Evolutionary conservation across 2,888 invertebrate genomes (phyloP).

Genomic region (Alentia gelatinosa): DNA sequence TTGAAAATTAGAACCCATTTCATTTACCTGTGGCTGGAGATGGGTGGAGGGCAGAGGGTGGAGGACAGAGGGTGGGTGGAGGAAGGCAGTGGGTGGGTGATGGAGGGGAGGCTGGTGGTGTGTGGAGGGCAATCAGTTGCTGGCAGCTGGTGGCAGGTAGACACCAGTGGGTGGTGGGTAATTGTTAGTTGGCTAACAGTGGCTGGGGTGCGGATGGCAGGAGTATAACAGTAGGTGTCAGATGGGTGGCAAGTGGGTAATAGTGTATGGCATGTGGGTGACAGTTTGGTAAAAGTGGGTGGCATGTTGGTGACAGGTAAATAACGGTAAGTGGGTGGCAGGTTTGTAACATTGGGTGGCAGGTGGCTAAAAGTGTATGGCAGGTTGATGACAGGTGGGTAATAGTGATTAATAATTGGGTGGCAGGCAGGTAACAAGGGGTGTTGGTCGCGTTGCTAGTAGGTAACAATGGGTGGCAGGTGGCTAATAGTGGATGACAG

Average conservation of each 20-base stretch:
- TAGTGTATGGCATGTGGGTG: background rate
- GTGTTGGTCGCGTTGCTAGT: background rate
- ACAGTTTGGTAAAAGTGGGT: background rate
- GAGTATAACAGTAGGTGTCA: too few species aligned
- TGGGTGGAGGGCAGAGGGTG: too few species aligned
- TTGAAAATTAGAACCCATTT: too few species aligned
- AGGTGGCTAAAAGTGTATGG: too few species aligned
- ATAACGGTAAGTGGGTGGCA: too few species aligned
- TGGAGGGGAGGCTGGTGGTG: background rate
- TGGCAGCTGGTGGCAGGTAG: background rate
- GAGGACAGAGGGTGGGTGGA: background rate
- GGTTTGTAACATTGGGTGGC: too few species aligned
- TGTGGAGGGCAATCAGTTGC: background rate
- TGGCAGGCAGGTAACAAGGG: background rate
- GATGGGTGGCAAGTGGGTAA: too few species aligned
- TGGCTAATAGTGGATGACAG: too few species aligned
- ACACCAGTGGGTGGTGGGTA: background rate
- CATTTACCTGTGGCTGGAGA: too few species aligned
- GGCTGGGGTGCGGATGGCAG: too few species aligned
- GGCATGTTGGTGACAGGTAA: too few species aligned
- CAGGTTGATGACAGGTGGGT: too few species aligned
- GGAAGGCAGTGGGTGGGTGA: background rate
- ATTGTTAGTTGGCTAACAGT: background rate
- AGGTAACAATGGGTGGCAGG: background rate
- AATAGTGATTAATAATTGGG: background rate